Conservation (phyloP, 2,888 invertebrate species). For the Capitulum mitella region DNA sequence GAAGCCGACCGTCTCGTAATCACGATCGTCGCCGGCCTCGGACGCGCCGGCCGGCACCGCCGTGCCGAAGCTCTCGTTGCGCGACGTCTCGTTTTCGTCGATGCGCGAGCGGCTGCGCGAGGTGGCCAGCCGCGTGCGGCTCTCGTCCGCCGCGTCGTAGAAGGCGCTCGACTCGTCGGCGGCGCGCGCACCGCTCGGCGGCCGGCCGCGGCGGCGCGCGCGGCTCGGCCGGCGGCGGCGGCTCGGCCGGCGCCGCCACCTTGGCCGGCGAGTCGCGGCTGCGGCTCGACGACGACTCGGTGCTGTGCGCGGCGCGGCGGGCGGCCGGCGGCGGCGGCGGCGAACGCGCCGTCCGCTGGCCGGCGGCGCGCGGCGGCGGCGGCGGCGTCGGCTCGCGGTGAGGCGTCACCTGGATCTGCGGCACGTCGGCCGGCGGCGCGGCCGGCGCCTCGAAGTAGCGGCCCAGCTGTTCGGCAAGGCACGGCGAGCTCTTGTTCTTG, state of each 20-base stretch:
- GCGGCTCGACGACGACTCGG: background rate
- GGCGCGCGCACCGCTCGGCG: background rate
- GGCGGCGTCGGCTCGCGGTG: slow-evolving; percentile 1
- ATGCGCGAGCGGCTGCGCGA: slow-evolving; percentile 21
- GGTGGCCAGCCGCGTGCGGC: slow-evolving; percentile 25
- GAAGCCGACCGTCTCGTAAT: slow-evolving; percentile 8
- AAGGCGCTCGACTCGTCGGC: slow-evolving; percentile 29
- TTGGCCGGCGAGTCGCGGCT: background rate
- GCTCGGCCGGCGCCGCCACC: background rate
- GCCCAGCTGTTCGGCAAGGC: background rate
- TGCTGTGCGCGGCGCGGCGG: background rate
- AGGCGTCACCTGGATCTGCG: background rate
- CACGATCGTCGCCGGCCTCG: background rate
- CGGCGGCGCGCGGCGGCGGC: background rate
- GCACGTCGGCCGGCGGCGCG: background rate
- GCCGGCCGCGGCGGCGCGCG: background rate
- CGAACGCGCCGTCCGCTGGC: background rate
- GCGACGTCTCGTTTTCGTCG: slow-evolving; percentile 32
- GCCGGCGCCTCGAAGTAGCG: background rate
- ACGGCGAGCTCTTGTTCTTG: slow-evolving; percentile 7
- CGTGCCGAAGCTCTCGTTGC: slow-evolving; percentile 23
- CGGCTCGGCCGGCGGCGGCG: background rate
- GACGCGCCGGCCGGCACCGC: slow-evolving; percentile 6
- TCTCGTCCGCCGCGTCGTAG: slow-evolving; percentile 31
- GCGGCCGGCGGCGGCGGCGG: background rate